Evolutionary conservation across 1,140 invertebrate genomes (phyloP).

Genomic region (Psix sp.): DNA sequence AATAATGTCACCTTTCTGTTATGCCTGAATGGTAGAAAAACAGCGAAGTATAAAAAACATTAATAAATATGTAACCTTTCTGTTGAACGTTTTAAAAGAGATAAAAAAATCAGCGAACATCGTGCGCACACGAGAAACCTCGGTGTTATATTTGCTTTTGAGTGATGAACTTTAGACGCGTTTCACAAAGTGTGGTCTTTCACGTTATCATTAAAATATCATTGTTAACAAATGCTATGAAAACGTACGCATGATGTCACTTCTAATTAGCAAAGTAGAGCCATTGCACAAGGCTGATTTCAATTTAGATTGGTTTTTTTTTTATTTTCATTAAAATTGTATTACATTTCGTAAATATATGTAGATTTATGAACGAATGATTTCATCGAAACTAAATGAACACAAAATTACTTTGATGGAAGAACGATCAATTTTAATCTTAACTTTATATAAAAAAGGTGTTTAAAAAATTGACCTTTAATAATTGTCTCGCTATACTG

Average conservation of each 20-base stretch:
- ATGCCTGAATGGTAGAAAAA: slow-evolving; percentile 70
- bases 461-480: too few relatives aligned
- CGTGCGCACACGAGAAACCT: slow-evolving; percentile 25
- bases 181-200: slow-evolving; percentile 2
- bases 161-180: not conserved
- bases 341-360: too few relatives aligned
- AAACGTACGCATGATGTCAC: slow-evolving; percentile 19
- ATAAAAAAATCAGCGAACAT: slow-evolving; percentile 18
- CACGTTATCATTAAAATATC: not conserved
- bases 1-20: slow-evolving; percentile 73
- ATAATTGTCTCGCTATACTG: too few relatives aligned
- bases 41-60: slow-evolving; percentile 69
- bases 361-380: too few relatives aligned
- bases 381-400: too few relatives aligned
- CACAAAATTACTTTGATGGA: too few relatives aligned
- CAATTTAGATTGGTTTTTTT: too few relatives aligned
- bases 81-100: slow-evolving; percentile 24
- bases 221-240: not conserved
- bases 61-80: slow-evolving; percentile 65
- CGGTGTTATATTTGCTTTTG: not conserved
- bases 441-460: too few relatives aligned
- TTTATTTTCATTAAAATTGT: too few relatives aligned
- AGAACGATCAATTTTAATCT: too few relatives aligned
- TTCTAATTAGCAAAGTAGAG: slow-evolving; percentile 13
- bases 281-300: slow-evolving; percentile 29